phyloP scores from a whole-genome alignment of 2,888 invertebrate genomes.

The Torymus auratus region DNA sequence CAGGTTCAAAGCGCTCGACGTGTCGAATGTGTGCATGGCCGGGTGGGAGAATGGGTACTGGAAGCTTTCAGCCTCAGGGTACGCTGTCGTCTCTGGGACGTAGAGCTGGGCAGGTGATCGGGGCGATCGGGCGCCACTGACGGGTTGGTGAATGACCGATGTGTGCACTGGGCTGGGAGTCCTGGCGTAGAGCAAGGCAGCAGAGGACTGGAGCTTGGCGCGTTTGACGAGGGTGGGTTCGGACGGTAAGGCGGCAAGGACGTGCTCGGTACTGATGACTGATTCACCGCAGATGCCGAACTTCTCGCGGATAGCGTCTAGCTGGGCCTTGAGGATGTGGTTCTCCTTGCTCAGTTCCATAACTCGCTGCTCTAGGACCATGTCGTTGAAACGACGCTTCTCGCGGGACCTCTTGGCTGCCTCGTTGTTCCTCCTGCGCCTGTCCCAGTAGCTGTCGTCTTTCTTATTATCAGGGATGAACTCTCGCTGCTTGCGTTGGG shows the following conservation, averaged over 20 bases:
- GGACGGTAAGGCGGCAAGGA: conserved; percentile 89
- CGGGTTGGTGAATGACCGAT: conserved; percentile 81
- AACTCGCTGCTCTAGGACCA: conserved; percentile 96
- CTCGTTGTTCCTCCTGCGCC: conserved; percentile 96
- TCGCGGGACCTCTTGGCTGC: conserved; percentile 98
- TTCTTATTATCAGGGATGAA: conserved; percentile 98
- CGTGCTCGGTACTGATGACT: conserved; percentile 92
- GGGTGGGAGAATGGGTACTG: conserved; percentile 77
- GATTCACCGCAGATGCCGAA: conserved; percentile 93
- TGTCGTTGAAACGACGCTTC: conserved; percentile 96
- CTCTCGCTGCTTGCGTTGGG: conserved; percentile 94
- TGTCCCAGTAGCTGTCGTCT: conserved; percentile 98
- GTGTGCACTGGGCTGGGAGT: conserved; percentile 80
- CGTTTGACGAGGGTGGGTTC: conserved; percentile 92
- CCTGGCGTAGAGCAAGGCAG: conserved; percentile 78
- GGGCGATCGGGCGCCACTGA: conserved; percentile 73
- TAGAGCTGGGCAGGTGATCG: conserved; percentile 70
- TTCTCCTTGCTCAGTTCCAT: conserved; percentile 97
- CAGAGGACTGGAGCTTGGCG: conserved; percentile 77
- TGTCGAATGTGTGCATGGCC: conserved; percentile 70
- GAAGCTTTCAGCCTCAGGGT: conserved; percentile 75
- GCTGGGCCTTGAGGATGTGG: conserved; percentile 93
- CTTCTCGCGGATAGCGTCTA: conserved; percentile 94
- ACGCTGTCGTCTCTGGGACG: conserved; percentile 70
- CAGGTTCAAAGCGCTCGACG: conserved; percentile 85